A percentile compares a stretch with the other conserved stretches of the same genome.
These are phyloP conservation scores for Sinotaia quadrata DNA, from an alignment of 2,888 invertebrate genomes.

Conservation along the genomic window DNA sequence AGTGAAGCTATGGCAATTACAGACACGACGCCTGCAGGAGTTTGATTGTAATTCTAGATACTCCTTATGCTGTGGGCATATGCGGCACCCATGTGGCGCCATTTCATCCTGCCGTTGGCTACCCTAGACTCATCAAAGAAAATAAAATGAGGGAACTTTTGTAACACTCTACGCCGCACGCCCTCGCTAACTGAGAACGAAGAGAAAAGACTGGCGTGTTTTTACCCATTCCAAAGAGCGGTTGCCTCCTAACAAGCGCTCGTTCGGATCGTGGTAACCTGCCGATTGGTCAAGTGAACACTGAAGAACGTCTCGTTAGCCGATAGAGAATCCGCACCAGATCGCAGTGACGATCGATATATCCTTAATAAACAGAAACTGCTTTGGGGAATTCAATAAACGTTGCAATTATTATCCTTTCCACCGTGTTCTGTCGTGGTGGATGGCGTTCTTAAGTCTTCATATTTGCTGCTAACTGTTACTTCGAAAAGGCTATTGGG, in stretches of 20 bases:
- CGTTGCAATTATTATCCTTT: conserved; percentile 6
- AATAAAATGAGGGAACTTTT: too few species aligned
- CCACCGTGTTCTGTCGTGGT: too few species aligned
- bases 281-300: conserved; percentile 6
- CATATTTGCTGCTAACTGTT: too few species aligned
- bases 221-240: background rate
- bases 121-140: background rate
- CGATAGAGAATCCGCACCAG: background rate
- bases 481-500: too few species aligned
- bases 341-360: background rate
- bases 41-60: too few species aligned
- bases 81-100: too few species aligned
- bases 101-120: background rate
- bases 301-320: conserved; percentile 9
- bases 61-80: too few species aligned
- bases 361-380: background rate
- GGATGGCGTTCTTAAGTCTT: too few species aligned
- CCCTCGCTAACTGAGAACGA: too few species aligned
- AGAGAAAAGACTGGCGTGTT: background rate
- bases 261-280: background rate
- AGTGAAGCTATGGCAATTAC: too few species aligned
- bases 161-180: too few species aligned
- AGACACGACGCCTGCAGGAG: too few species aligned
- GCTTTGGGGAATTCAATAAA: conserved; percentile 11
- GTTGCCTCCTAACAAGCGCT: background rate